Conservation (phyloP, 2,888 invertebrate genomes). For the Cephus pulcher region DNA sequence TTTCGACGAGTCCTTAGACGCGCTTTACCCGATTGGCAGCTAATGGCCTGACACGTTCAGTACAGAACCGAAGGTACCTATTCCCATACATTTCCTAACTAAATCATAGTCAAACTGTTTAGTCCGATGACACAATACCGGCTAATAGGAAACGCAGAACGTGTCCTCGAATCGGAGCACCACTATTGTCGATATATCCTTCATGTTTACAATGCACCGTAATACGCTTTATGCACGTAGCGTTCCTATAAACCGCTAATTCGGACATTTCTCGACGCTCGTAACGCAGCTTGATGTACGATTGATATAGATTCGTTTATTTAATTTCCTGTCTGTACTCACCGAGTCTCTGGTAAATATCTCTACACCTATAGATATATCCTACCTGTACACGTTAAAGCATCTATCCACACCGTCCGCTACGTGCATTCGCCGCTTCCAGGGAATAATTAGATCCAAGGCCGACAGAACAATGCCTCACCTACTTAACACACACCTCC, state of each 20-base stretch:
- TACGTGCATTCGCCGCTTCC: constrained; percentile 36
- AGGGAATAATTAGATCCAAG: constrained; percentile 58
- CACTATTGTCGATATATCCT: background rate
- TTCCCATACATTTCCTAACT: background rate
- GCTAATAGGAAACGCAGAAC: background rate
- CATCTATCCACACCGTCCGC: background rate
- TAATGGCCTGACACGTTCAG: background rate
- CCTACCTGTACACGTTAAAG: constrained; percentile 6
- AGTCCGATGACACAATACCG: background rate
- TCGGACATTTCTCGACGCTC: background rate
- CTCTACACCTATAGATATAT: constrained; percentile 13
- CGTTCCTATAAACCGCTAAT: background rate
- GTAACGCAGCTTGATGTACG: constrained; percentile 5
- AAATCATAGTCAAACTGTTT: background rate
- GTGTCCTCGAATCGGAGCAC: background rate
- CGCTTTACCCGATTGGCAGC: background rate
- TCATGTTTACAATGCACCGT: background rate
- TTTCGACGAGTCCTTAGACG: background rate
- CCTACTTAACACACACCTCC: constrained; percentile 34
- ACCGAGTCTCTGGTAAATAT: constrained; percentile 19
- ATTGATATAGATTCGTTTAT: constrained; percentile 25
- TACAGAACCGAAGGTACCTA: background rate
- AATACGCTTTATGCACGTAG: constrained; percentile 13
- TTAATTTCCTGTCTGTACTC: constrained; percentile 28
- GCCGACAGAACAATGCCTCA: constrained; percentile 50